Evolutionary conservation across 2,888 invertebrate species (phyloP), one percentile per base, ranked within the genome.

Genomic region (Ornithoptera priamus): DNA sequence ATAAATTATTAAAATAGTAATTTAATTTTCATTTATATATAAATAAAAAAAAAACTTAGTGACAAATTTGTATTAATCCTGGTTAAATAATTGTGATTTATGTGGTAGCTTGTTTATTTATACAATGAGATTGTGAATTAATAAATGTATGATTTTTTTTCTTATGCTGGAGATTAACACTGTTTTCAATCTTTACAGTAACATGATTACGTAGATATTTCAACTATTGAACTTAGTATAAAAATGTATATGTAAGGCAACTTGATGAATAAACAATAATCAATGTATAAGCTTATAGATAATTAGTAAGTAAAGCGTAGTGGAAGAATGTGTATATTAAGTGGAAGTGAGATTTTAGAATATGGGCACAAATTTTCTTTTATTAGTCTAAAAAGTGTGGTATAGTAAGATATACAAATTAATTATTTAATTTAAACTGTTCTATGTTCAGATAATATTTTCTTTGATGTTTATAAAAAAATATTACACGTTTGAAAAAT

Each of bases 321-420:
- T 3, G 59, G 46, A 46, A 67, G 58, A 61, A 56, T 67, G 66
- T 68, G 57, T 72, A 64, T 74, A 72, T 74, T 58, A 68, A 67
- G 71, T 71, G 53, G 74, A 73, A 79, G 76, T 80, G 77, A 80
- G 78, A 81, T 80, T 77, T 77, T 74, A 75, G 73, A 71, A 72
- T 75, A 75, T 75, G 77, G 72, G 72, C 73, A 73, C 72, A 73
- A 73, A 71, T 63, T 67, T 62, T 66, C 58, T n/a, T 46, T 64
- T 60, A 39, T 56, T 67, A 59, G 39, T 60, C 62, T 64, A 15
- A 20, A 58, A 57, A 57, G 50, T n/a, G 18, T n/a, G 18, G 53
- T 53, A 53, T n/a, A 6, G 18, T 53, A 7, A 53, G 8, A n/a
- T 18, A 53, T 53, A 53, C n/a, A 7, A 53, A n/a, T 53, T 53